A percentile compares a stretch with the other conserved stretches of the same genome.
Evolutionary conservation across 2,888 invertebrate genomes (phyloP).

Genomic region (Stramonita haemastoma): DNA sequence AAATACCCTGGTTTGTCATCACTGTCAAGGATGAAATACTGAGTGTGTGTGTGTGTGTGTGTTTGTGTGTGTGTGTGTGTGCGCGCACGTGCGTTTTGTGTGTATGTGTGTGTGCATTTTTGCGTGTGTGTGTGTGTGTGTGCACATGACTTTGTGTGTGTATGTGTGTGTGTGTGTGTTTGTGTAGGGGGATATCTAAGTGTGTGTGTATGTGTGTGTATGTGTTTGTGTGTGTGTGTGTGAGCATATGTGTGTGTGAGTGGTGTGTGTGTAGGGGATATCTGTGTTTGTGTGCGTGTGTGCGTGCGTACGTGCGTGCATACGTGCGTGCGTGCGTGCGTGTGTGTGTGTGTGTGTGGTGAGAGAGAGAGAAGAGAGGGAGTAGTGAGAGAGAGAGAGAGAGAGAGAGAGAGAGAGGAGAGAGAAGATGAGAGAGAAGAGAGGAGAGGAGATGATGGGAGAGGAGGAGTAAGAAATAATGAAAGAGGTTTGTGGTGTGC

Average conservation of each 20-base stretch:
- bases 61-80: not conserved
- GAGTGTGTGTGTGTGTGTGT: no score
- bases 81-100: not conserved
- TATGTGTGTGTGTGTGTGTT: no score
- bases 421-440: not conserved
- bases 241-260: not conserved
- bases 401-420: conserved; percentile 10
- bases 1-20: no score
- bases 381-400: not conserved
- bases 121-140: no score
- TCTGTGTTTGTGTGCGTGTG: not conserved
- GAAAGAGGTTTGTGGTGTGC: not conserved
- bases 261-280: not conserved
- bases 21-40: no score
- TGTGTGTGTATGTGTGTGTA: not conserved
- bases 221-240: not conserved
- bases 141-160: no score
- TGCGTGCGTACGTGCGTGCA: not conserved
- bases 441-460: not conserved
- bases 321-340: not conserved
- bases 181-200: no score
- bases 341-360: not conserved
- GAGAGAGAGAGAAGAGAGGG: no score
- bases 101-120: no score
- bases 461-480: not conserved